Evolutionary conservation across 2,888 invertebrate species (phyloP), one percentile per base, ranked within the genome.

Genomic region (Conops quadrifasciatus): DNA sequence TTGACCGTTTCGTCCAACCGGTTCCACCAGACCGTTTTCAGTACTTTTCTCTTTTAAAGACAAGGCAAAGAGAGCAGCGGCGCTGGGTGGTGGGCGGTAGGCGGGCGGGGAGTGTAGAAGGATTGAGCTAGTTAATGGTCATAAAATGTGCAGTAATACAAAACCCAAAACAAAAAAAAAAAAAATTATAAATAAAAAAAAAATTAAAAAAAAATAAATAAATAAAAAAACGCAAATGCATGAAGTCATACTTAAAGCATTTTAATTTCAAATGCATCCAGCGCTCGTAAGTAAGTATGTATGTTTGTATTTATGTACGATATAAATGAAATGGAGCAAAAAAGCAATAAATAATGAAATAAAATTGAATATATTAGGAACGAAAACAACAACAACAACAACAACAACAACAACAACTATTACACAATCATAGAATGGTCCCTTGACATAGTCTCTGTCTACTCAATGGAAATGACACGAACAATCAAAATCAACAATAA

Each of bases 281-380:
- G 9, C 4, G 36, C 36, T 36, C 9, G 5, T 36, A 7, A 36
- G 36, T 36, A n/a, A n/a, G n/a, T n/a, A n/a, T n/a, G n/a, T n/a
- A n/a, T n/a, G n/a, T n/a, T n/a, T n/a, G n/a, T n/a, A n/a, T 53
- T 53, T 43, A 15, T 9, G 47, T 63, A 21, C 26, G 56, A 5
- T 56, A 47, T 16, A 45, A n/a, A 62, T 24, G 24, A 21, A 43
- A 24, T 47, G 21, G 45, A 47, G 43, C 63, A 63, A 15, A 45
- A 36, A 62, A 62, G 36, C 43, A 62, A 62, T 53, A 53, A 62
- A 45, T 21, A 45, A 63, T 63, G 47, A 13, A n/a, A 47, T 45
- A 13, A 28, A 58, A 58, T 58, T 58, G 24, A 26, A 58, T n/a
- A n/a, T n/a, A 21, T 51, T 51, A 19, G 45, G 15, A 45, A 2